phyloP scores from a whole-genome alignment of 2,797 vertebrate species.

The Sebastes cheni region DNA sequence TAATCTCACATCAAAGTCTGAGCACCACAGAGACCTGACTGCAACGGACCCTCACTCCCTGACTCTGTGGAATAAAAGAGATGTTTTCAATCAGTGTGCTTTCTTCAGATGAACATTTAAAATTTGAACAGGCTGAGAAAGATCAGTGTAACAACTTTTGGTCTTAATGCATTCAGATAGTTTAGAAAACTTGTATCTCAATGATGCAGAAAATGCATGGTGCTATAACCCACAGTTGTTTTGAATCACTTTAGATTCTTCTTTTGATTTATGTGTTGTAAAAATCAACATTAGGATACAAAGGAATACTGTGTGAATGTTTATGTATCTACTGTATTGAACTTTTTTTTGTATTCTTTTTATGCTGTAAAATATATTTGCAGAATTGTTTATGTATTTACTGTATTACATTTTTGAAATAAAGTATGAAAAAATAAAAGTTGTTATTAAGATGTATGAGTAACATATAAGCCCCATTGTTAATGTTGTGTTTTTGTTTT shows the following conservation, averaged over 20 bases:
- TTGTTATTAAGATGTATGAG: no score
- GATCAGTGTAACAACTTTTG: no score
- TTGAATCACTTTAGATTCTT: neutral
- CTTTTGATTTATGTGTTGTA: neutral
- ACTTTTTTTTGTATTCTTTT: no score
- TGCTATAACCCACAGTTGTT: neutral
- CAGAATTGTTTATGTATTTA: no score
- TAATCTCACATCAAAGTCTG: conserved; percentile 78
- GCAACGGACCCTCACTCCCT: conserved; percentile 10
- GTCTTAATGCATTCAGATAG: neutral
- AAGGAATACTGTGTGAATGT: neutral
- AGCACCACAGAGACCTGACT: conserved; percentile 38
- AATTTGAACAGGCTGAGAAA: neutral
- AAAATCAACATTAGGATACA: neutral
- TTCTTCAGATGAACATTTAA: conserved; percentile 32
- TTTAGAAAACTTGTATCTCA: neutral
- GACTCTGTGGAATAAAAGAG: conserved; percentile 19
- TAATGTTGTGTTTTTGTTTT: no score
- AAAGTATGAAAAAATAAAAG: no score
- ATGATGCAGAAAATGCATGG: neutral
- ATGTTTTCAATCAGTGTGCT: conserved; percentile 21
- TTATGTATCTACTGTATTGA: no score
- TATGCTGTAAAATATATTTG: no score
- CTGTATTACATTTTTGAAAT: no score
- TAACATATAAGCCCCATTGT: no score